These are phyloP conservation scores for Redunca redunca DNA, from an alignment of 2,113 vertebrate species.

Conservation along the genomic window DNA sequence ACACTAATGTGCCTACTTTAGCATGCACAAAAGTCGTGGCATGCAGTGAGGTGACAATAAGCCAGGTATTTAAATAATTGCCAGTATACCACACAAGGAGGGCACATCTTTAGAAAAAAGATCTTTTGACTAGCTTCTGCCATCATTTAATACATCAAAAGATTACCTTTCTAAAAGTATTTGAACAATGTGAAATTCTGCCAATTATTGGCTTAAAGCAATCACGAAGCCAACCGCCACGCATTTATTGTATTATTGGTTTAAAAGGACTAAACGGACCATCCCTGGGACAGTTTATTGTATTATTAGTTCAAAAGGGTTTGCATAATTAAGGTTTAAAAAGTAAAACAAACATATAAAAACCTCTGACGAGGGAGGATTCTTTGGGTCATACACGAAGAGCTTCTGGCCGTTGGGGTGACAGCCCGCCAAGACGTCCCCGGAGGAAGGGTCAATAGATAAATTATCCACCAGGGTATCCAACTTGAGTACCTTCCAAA, in stretches of 20 bases:
- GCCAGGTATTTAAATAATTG: slow-evolving; percentile 51
- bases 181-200: slow-evolving; percentile 51
- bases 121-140: slow-evolving; percentile 43
- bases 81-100: slow-evolving; percentile 16
- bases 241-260: slow-evolving; percentile 18
- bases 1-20: neutral
- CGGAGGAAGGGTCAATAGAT: slow-evolving; percentile 87
- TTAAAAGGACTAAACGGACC: slow-evolving; percentile 43
- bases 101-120: slow-evolving; percentile 44
- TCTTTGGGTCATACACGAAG: slow-evolving; percentile 77
- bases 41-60: slow-evolving; percentile 60
- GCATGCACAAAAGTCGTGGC: slow-evolving; percentile 15
- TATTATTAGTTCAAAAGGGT: slow-evolving; percentile 29
- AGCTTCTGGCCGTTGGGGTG: slow-evolving; percentile 87
- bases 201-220: slow-evolving; percentile 68
- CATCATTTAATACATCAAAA: slow-evolving; percentile 66
- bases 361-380: slow-evolving; percentile 90
- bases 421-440: slow-evolving; percentile 92
- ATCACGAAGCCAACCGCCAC: slow-evolving; percentile 38
- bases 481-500: slow-evolving; percentile 83
- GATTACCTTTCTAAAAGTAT: slow-evolving; percentile 53
- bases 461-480: slow-evolving; percentile 90
- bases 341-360: slow-evolving; percentile 44
- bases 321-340: slow-evolving; percentile 46
- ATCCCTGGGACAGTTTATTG: neutral